Conservation (phyloP, 1,140 invertebrate genomes). For the Dermatophagoides farinae region DNA sequence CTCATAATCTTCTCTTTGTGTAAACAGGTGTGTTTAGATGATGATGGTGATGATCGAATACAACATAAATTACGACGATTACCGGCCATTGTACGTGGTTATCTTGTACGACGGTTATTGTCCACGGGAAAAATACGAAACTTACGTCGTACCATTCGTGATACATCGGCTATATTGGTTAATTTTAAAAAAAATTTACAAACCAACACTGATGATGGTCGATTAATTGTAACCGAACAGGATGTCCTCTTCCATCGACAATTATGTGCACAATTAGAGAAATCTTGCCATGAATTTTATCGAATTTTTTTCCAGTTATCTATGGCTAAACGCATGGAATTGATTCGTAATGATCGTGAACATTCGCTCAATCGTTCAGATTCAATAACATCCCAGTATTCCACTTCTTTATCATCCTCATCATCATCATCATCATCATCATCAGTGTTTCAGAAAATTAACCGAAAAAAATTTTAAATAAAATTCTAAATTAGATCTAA, state of each 20-base stretch:
- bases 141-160: slow-evolving; percentile 31
- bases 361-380: neutral
- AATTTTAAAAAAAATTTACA: neutral
- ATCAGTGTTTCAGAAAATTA: neutral
- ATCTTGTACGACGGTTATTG: slow-evolving; percentile 51
- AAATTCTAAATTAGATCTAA: no score
- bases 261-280: slow-evolving; percentile 12
- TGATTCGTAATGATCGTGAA: slow-evolving; percentile 6
- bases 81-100: slow-evolving; percentile 52
- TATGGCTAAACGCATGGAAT: slow-evolving; percentile 8
- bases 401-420: neutral
- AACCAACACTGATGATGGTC: neutral
- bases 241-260: slow-evolving; percentile 7
- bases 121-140: slow-evolving; percentile 52
- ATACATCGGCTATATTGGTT: slow-evolving; percentile 3
- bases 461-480: no score
- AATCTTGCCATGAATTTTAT: slow-evolving; percentile 8
- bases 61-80: slow-evolving; percentile 29
- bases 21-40: no score
- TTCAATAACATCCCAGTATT: neutral
- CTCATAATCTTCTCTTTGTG: no score
- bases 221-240: neutral
- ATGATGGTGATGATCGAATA: neutral
- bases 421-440: neutral
- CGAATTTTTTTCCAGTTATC: slow-evolving; percentile 1